Base-by-base conservation (phyloP, 2,888 invertebrate species). In the Acanthopleura granulata region DNA sequence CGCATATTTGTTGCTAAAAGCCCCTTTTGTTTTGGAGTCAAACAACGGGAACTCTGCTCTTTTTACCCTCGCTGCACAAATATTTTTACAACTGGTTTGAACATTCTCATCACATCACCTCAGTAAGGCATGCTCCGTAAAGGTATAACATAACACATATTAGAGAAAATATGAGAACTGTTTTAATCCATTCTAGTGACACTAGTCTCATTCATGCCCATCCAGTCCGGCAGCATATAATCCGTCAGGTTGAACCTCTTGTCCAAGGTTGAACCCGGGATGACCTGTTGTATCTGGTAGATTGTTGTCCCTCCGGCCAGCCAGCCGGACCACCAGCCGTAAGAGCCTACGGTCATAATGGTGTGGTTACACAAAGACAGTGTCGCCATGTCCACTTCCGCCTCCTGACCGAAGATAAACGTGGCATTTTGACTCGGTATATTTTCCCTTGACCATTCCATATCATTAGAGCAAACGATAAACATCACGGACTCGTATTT, bases 341-440 rank as follows among this genome's bases (percentile, higher is more conserved):
- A 88, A 9, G 87, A 83, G 6, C 88, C 88, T 66, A 84, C 76
- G 22, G 87, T 85, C 3, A 88, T 80, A 57, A 93, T 91, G 50
- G 91, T 91, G 83, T 93, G 92, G 49, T 83, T 81, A 76, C 84
- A 81, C 9, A 74, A 66, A 12, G 84, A 76, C 70, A 85, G 76
- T 11, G 82, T 69, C 1, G 82, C 83, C 75, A 85, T 69, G 66
- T 85, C 85, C 9, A 75, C 76, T 16, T 75, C 80, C 0, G 76
- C 72, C 25, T 70, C 71, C 81, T 75, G 27, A 80, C 79, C 18
- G 0, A 51, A 51, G 22, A 69, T 22, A 72, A 80, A 66, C 27
- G 25, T 25, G 16, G 25, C 4, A 12, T 9, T 18, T 6, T 50
- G 14, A 1, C 74, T 77, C 61, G 75, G 62, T 1, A 82, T 61